Evolutionary conservation across 2,113 vertebrate species (phyloP), one percentile per base, ranked within the genome.

Genomic region (Oncorhynchus mykiss): DNA sequence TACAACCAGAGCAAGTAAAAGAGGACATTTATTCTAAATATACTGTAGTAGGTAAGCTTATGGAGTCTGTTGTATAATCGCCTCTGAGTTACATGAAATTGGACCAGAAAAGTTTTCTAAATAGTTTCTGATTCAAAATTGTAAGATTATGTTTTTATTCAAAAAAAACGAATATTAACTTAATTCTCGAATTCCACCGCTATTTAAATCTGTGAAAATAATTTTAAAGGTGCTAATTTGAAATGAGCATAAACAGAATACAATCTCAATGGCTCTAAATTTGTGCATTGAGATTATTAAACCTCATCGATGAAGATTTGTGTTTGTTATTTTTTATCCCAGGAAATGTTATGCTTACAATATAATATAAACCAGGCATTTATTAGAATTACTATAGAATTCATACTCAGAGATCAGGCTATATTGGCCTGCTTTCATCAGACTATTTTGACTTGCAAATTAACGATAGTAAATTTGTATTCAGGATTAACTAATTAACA

Each of bases 401-500:
- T 8, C 59, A 24, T 22, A 49, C 54, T 57, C n/a, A 25, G 29
- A 66, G 4, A 65, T 27, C 25, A 73, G 71, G 34, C 60, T 14
- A 14, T 76, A 81, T 60, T 24, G 70, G 64, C 70, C 70, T 78
- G 74, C 18, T 31, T 64, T 74, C 31, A 73, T 31, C 74, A 49
- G 25, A 70, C 49, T 62, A 22, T 62, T 62, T 62, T 62, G 59
- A 14, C 51, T 34, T 74, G 75, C 22, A 25, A 60, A 31, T 60
- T 62, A 62, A 62, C 5, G 18, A 22, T 13, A 25, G 20, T 27
- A 18, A 25, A 80, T 86, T 83, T 86, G 76, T 88, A 86, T 84
- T 84, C 85, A 87, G 81, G 20, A 22, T 60, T 0, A 62, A 22
- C n/a, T 62, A 9, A 62, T 54, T 18, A 22, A 62, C 59, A 62